Conservation (phyloP, 2,888 invertebrate genomes). For the Orchesellides sinensis region DNA sequence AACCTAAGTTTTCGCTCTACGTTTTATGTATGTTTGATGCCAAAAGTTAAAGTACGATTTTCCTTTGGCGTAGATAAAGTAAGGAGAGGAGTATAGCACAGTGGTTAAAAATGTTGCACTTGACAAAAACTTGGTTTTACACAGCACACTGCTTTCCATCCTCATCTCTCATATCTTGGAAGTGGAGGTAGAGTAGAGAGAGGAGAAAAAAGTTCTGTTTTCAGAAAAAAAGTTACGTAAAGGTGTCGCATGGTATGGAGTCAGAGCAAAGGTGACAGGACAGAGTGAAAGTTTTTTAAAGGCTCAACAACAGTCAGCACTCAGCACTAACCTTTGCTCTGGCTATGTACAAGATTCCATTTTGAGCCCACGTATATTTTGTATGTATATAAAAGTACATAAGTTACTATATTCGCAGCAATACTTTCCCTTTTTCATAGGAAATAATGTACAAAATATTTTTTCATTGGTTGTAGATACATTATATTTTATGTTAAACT, state of each 20-base stretch:
- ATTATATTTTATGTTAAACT: too few species aligned
- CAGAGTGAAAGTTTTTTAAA: constrained; percentile 54
- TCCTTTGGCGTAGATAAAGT: background rate
- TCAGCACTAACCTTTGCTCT: too few species aligned
- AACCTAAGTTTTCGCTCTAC: background rate
- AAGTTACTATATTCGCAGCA: too few species aligned
- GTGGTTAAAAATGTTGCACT: constrained; percentile 31
- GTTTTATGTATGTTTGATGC: background rate
- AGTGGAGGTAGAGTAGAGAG: constrained; percentile 9
- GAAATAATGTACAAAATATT: too few species aligned
- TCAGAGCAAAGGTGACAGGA: constrained; percentile 46
- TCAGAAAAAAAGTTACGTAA: constrained; percentile 4
- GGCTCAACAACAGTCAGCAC: too few species aligned
- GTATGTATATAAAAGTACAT: too few species aligned
- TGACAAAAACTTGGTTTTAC: constrained; percentile 48
- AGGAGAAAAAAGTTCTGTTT: constrained; percentile 52
- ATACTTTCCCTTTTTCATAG: too few species aligned
- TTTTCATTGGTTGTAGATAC: too few species aligned
- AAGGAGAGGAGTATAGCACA: background rate
- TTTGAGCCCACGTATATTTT: too few species aligned
- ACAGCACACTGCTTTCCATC: background rate
- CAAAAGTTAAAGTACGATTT: constrained; percentile 2
- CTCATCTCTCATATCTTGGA: background rate
- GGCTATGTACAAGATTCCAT: too few species aligned
- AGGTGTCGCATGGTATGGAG: constrained; percentile 39